phyloP scores from a whole-genome alignment of 2,888 invertebrate species.

The Pachymerium ferrugineum region DNA sequence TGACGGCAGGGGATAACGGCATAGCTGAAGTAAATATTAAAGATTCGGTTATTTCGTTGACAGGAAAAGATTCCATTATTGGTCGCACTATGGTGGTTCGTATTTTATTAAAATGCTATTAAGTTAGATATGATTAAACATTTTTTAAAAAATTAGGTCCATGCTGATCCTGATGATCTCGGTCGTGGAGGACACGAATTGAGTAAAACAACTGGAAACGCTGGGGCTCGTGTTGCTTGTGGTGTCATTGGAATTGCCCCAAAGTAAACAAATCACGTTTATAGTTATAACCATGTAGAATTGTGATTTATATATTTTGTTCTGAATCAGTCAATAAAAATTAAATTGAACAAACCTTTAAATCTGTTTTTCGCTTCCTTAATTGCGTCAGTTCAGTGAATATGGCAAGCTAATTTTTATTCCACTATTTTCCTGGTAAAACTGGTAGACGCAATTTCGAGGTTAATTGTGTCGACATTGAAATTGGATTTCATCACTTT shows the following conservation, averaged over 20 bases:
- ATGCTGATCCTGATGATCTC: slow-evolving; percentile 88
- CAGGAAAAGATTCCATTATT: slow-evolving; percentile 68
- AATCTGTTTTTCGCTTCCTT: too few relatives aligned
- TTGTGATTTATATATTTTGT: too few relatives aligned
- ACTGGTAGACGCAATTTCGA: too few relatives aligned
- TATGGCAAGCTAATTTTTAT: too few relatives aligned
- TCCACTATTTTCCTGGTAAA: too few relatives aligned
- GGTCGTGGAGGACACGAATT: slow-evolving; percentile 88
- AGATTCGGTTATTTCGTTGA: slow-evolving; percentile 61
- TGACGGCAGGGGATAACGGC: slow-evolving; percentile 60
- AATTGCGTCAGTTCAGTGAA: too few relatives aligned
- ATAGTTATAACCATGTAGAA: too few relatives aligned
- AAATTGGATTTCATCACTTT: too few relatives aligned
- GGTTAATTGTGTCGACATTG: too few relatives aligned
- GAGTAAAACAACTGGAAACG: slow-evolving; percentile 90
- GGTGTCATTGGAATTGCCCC: slow-evolving; percentile 67
- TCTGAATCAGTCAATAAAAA: too few relatives aligned
- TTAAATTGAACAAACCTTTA: too few relatives aligned
- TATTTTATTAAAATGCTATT: not conserved
- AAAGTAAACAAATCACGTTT: not conserved
- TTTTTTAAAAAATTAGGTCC: slow-evolving; percentile 53
- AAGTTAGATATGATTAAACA: not conserved
- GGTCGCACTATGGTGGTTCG: slow-evolving; percentile 73
- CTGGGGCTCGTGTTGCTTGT: slow-evolving; percentile 82
- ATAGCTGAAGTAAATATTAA: slow-evolving; percentile 61